Conservation (phyloP, 2,113 vertebrate genomes). For the Heterotilapia buettikoferi region DNA sequence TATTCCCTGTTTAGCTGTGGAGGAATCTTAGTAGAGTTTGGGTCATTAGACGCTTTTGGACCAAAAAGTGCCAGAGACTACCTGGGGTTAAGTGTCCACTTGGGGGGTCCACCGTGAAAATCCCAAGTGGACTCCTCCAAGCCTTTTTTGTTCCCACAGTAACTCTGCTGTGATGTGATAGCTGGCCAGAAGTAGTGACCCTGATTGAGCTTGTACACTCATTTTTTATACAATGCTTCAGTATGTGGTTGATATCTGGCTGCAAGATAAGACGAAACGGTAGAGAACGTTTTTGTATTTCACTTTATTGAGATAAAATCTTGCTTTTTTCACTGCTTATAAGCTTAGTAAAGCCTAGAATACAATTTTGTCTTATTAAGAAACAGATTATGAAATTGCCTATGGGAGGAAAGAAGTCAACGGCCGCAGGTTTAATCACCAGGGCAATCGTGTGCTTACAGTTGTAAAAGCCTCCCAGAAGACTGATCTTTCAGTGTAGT, state of each 20-base stretch:
- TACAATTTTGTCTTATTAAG: background rate
- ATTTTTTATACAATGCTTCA: background rate
- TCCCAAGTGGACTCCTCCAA: background rate
- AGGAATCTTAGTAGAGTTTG: background rate
- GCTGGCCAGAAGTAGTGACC: background rate
- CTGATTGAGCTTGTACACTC: background rate
- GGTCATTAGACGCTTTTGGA: background rate
- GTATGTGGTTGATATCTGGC: background rate
- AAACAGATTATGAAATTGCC: background rate
- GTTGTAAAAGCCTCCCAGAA: background rate
- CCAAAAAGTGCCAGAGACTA: background rate
- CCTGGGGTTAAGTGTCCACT: background rate
- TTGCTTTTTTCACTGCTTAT: background rate
- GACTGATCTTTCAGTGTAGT: conserved; percentile 15
- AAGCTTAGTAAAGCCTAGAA: background rate
- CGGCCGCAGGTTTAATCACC: background rate
- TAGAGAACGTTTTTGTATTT: background rate
- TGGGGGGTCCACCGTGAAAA: background rate
- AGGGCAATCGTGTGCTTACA: background rate
- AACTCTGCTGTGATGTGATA: background rate
- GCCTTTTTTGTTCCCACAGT: background rate
- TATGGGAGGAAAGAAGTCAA: background rate
- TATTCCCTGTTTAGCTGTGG: background rate
- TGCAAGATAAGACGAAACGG: background rate
- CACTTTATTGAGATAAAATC: background rate